phyloP scores from a whole-genome alignment of 1,140 invertebrate species.

The Meloidogyne hapla region DNA sequence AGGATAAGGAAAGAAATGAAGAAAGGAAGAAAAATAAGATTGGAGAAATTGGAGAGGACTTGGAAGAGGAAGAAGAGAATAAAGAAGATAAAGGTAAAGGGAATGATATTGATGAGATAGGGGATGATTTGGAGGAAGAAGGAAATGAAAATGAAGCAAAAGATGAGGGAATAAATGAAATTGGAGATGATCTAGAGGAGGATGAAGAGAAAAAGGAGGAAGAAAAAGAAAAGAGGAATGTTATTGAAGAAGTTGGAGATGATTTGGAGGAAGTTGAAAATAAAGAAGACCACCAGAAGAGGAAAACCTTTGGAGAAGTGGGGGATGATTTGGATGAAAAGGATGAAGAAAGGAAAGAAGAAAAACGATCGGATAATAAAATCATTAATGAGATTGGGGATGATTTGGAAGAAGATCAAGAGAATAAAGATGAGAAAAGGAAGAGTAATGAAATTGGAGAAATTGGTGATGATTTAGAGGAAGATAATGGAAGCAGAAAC shows the following conservation, averaged over 20 bases:
- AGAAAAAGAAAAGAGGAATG: not conserved
- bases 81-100: not conserved
- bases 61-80: not conserved
- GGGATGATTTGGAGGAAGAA: constrained; percentile 24
- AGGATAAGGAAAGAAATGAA: not conserved
- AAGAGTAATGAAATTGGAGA: not conserved
- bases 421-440: not conserved
- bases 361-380: not conserved
- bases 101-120: constrained; percentile 9
- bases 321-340: not conserved
- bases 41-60: not conserved
- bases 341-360: not conserved
- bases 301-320: not conserved
- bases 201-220: not conserved
- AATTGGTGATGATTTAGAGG: not conserved
- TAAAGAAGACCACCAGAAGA: not conserved
- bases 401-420: not conserved
- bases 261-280: constrained; percentile 23
- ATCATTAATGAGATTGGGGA: not conserved
- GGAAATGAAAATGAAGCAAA: not conserved
- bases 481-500: no score
- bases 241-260: constrained; percentile 6
- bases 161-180: not conserved
- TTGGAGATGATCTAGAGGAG: not conserved
- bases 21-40: constrained; percentile 1